Percentiles rank a stretch among this genome's conserved stretches.
These are phyloP conservation scores for Anoplopoma fimbria DNA, from an alignment of 2,113 vertebrate genomes.

Conservation along the genomic window DNA sequence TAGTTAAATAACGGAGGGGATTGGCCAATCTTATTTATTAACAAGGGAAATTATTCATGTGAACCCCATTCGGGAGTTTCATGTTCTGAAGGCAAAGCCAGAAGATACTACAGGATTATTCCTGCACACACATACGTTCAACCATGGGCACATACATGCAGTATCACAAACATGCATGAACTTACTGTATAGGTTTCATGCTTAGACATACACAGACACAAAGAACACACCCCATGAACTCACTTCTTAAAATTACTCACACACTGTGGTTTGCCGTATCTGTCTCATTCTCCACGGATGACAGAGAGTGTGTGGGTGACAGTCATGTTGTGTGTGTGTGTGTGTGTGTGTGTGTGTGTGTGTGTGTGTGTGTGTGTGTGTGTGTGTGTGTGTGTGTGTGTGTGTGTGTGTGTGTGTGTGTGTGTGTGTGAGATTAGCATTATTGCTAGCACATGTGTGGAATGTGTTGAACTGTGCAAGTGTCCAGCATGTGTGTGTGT, in stretches of 20 bases:
- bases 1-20: constrained; percentile 13
- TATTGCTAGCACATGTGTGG: constrained; percentile 44
- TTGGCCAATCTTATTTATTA: not conserved
- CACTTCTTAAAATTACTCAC: not conserved
- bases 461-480: constrained; percentile 34
- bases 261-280: not conserved
- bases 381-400: not conserved
- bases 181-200: not conserved
- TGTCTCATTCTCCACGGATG: not conserved
- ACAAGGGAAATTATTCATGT: not conserved
- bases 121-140: not conserved
- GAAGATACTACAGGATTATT: not conserved
- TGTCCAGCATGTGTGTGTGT: constrained; percentile 50
- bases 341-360: not conserved
- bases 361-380: not conserved
- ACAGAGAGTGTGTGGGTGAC: not conserved
- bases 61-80: not conserved
- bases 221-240: not conserved
- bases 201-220: not conserved
- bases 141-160: not conserved
- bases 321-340: not conserved
- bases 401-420: not conserved
- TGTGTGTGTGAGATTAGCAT: not conserved
- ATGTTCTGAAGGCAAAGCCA: constrained; percentile 5
- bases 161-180: not conserved